These are phyloP conservation scores for Eustalomyia histrio DNA, from an alignment of 2,888 invertebrate species.

Conservation along the genomic window DNA sequence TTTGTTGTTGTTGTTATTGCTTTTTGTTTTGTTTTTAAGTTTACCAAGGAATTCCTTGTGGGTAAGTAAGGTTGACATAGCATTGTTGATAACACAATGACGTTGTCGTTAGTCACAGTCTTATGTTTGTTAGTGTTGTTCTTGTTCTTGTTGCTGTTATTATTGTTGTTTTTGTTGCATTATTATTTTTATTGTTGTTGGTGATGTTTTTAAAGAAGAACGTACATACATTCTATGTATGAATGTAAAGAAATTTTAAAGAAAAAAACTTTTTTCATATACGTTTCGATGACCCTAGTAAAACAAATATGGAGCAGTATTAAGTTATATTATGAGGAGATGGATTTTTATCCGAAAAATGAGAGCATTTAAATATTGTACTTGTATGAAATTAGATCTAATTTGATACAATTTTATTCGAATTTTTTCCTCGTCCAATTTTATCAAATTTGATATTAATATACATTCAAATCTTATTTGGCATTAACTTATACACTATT, in stretches of 20 bases:
- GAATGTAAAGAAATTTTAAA: constrained; percentile 29
- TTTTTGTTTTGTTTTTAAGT: constrained; percentile 42
- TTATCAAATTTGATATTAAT: too few relatives aligned
- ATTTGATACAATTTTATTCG: too few relatives aligned
- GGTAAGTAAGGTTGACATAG: constrained; percentile 67
- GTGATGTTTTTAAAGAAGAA: constrained; percentile 37
- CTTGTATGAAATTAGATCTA: too few relatives aligned
- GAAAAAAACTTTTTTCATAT: constrained; percentile 21
- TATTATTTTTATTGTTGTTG: constrained; percentile 39
- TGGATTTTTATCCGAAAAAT: too few relatives aligned
- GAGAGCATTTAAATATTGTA: too few relatives aligned
- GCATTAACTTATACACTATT: too few relatives aligned
- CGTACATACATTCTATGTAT: constrained; percentile 3
- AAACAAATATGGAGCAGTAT: too few relatives aligned
- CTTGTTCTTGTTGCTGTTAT: constrained; percentile 40
- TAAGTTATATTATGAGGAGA: too few relatives aligned
- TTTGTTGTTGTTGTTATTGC: constrained; percentile 19
- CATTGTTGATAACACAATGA: constrained; percentile 66
- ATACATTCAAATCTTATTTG: too few relatives aligned
- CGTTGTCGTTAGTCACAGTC: constrained; percentile 65
- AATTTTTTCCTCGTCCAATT: too few relatives aligned
- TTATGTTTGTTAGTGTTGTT: constrained; percentile 35
- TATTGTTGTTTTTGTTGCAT: constrained; percentile 27
- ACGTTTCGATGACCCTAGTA: too few relatives aligned
- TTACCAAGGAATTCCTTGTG: constrained; percentile 67